Base-by-base conservation (phyloP, 2,797 vertebrate genomes). In the Cynodonichthys magdalenae region DNA sequence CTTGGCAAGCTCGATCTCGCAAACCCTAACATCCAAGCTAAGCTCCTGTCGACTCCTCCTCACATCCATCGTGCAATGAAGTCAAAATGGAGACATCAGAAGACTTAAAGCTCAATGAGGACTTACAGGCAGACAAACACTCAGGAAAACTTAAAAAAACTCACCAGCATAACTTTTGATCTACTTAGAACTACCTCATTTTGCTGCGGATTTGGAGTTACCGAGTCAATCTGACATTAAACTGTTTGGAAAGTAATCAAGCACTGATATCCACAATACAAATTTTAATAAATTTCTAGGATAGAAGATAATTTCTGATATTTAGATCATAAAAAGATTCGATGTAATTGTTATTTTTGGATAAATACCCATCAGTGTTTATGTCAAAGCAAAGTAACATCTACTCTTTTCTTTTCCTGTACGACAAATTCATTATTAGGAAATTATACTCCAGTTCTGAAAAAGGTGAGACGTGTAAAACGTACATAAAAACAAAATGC, bases 61-160 rank as follows among this genome's bases (percentile, higher is more conserved):
- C 67, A 57, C 66, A 80, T 75, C 69, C 18, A 47, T 82, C 85
- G 69, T 51, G 73, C 60, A 41, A 49, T 72, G 64, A 77, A 80
- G 74, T 79, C 75, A 83, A 85, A 87, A 87, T 73, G 68, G 77
- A 85, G 81, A 85, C 78, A 77, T 89, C 82, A 84, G 49, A 75
- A 72, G 19, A 55, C 36, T 63, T 36, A 10, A 14, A 54, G 52
- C 59, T 67, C 39, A 66, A 41, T 41, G 41, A 50, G 60, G 5
- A 29, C 44, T 46, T 1, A 55, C 20, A 52, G 17, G 8, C 18
- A 59, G 4, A 53, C 15, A 58, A 4, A 64, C 11, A 48, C 12
- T 53, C 39, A 28, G 24, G 34, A 50, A 47, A 27, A 46, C 46
- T 29, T 11, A 45, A 51, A 5, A n/a, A 44, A 64, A 74, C 24